phyloP scores from a whole-genome alignment of 2,113 vertebrate genomes.

The Lonchura striata region DNA sequence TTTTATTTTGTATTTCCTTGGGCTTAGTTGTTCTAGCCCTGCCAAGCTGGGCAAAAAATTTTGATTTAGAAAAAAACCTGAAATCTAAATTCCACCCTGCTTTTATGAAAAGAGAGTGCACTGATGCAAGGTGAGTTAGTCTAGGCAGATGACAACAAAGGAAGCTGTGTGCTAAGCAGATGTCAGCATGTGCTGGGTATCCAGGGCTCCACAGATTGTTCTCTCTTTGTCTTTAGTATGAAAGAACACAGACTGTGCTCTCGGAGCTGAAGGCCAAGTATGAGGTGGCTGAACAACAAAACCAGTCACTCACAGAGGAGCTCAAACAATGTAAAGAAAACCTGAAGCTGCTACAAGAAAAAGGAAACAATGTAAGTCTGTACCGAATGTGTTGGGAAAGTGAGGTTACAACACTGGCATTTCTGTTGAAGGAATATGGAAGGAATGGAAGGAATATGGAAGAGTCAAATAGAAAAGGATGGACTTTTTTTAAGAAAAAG shows the following conservation, averaged over 20 bases:
- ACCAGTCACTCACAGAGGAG: constrained; percentile 88
- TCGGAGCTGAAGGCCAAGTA: constrained; percentile 87
- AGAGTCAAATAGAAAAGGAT: not conserved
- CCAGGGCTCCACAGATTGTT: constrained; percentile 52
- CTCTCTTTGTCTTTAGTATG: constrained; percentile 83
- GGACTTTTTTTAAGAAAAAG: not conserved
- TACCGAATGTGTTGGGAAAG: constrained; percentile 8
- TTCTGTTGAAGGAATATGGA: not conserved
- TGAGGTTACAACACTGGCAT: not conserved
- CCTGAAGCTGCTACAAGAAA: constrained; percentile 94
- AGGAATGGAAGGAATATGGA: not conserved
- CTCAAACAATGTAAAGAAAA: constrained; percentile 93
- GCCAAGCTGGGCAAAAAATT: not conserved
- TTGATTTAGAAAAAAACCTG: not conserved
- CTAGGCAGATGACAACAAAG: not conserved
- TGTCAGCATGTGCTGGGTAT: not conserved
- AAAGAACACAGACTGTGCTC: constrained; percentile 89
- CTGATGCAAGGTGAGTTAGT: not conserved
- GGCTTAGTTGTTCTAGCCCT: not conserved
- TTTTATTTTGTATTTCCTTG: not conserved
- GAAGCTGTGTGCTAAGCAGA: not conserved
- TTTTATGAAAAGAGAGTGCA: not conserved
- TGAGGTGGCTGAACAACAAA: constrained; percentile 90
- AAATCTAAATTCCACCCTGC: not conserved
- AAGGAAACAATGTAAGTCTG: constrained; percentile 90